Conservation (phyloP, 2,888 invertebrate genomes). For the Cremastinae sp. region DNA sequence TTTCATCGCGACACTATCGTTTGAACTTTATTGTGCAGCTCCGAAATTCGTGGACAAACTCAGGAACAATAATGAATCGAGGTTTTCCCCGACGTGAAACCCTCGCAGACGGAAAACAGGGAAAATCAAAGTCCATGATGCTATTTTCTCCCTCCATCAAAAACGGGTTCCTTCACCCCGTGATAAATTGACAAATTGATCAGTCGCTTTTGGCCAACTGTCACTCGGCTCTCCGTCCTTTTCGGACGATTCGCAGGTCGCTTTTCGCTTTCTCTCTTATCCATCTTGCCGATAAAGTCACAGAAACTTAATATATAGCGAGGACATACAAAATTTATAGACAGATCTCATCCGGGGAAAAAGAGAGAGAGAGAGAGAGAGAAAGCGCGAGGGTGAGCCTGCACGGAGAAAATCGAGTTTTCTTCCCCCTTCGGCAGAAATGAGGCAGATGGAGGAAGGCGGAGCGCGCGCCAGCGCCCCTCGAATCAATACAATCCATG, state of each 20-base stretch:
- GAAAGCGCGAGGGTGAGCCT: slow-evolving; percentile 26
- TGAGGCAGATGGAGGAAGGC: slow-evolving; percentile 23
- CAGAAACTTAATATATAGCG: too few relatives aligned
- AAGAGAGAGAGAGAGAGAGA: background rate
- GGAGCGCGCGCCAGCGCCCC: slow-evolving; percentile 18
- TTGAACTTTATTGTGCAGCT: too few relatives aligned
- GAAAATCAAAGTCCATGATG: background rate
- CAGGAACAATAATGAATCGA: too few relatives aligned
- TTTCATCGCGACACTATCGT: too few relatives aligned
- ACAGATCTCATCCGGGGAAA: too few relatives aligned
- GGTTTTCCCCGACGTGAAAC: too few relatives aligned
- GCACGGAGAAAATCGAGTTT: slow-evolving; percentile 45
- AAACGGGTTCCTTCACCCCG: slow-evolving; percentile 33
- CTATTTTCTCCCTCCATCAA: background rate
- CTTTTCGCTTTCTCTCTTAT: slow-evolving; percentile 8
- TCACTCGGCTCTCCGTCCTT: slow-evolving; percentile 34
- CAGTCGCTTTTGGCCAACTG: slow-evolving; percentile 40
- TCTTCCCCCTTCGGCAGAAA: background rate
- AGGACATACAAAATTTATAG: too few relatives aligned
- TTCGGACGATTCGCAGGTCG: slow-evolving; percentile 2
- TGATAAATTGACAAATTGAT: slow-evolving; percentile 54
- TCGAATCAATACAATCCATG: slow-evolving; percentile 56
- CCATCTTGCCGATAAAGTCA: slow-evolving; percentile 27
- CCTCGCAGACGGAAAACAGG: too few relatives aligned
- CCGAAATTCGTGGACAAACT: too few relatives aligned